Evolutionary conservation across 1,140 invertebrate species (phyloP), one percentile per base, ranked within the genome.

Genomic region (Diorhabda elongata): DNA sequence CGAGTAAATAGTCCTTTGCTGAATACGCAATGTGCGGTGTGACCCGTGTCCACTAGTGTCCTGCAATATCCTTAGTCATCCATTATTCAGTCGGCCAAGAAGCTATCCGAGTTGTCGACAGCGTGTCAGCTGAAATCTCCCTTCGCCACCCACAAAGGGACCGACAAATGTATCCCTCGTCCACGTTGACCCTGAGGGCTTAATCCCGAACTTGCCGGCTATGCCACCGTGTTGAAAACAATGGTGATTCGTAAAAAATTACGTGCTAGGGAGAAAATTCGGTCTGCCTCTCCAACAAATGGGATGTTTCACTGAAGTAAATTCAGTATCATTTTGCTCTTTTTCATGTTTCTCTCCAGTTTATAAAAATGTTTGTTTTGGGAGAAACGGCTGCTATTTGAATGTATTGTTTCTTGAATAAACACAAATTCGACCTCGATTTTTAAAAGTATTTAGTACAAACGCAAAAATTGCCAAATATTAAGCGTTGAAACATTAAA

Each of bases 131-230:
- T 26, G 26, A 26, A 26, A 26, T 58, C 45, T 59, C 68, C 44
- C 58, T 58, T 66, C 58, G 56, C 68, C 63, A 44, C 45, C 64
- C 52, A n/a, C 47, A 8, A 9, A 42, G 68, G 68, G 58, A 58
- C 64, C 44, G 58, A 69, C 68, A 69, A 69, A 69, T 69, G 68
- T 69, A 69, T 69, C 63, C 68, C 68, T 66, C 64, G 68, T 69
- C 68, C 64, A 45, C 43, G 64, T 42, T 69, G 68, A 69, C 68
- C 68, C 68, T 52, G 60, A 69, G 68, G 68, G 68, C 68, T 69
- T 69, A 69, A 60, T 59, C 64, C 64, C 57, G 68, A 64, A 69
- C 68, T 69, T 66, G 68, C 64, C 68, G 58, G 44, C 68, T 62
- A 26, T 26, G 26, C 26, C 26, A 26, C 62, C 43, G 52, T 65